Percentiles rank a stretch among this genome's conserved stretches.
Evolutionary conservation across 2,113 vertebrate species (phyloP).

Genomic region (Engystomops pustulosus): DNA sequence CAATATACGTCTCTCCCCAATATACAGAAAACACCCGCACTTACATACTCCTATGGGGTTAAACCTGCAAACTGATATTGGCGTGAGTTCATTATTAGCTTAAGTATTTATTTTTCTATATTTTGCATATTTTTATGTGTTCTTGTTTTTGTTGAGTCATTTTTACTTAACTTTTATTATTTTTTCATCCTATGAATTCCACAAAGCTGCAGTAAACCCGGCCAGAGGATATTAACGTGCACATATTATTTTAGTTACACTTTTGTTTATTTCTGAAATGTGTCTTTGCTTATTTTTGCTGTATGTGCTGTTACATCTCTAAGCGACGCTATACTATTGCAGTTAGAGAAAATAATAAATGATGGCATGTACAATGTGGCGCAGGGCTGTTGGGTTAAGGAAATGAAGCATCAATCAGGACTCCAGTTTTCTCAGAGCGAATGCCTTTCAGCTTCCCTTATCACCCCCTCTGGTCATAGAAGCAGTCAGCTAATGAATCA

Average conservation of each 20-base stretch:
- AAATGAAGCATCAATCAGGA: constrained; percentile 68
- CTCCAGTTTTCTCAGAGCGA: constrained; percentile 70
- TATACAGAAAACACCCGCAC: too few relatives aligned
- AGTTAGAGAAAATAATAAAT: constrained; percentile 2
- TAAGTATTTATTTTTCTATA: too few relatives aligned
- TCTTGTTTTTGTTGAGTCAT: too few relatives aligned
- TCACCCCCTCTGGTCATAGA: constrained; percentile 77
- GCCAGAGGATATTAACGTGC: too few relatives aligned
- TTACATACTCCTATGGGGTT: too few relatives aligned
- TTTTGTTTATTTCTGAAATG: background rate
- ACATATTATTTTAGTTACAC: constrained; percentile 7
- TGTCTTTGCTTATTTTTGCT: background rate
- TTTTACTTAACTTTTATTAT: too few relatives aligned
- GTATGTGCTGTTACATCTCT: background rate
- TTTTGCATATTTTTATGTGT: too few relatives aligned
- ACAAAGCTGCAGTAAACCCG: too few relatives aligned
- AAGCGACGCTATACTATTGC: constrained; percentile 10
- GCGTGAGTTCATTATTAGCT: too few relatives aligned
- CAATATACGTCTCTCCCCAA: too few relatives aligned
- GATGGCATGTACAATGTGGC: constrained; percentile 37
- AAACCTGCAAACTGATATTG: too few relatives aligned
- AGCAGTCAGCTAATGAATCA: constrained; percentile 87
- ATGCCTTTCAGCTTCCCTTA: constrained; percentile 70
- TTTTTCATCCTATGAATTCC: too few relatives aligned
- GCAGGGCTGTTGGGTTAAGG: constrained; percentile 60